Percentiles rank a stretch among this genome's conserved stretches.
phyloP scores from a whole-genome alignment of 1,140 invertebrate species.

The Triops cancriformis region DNA sequence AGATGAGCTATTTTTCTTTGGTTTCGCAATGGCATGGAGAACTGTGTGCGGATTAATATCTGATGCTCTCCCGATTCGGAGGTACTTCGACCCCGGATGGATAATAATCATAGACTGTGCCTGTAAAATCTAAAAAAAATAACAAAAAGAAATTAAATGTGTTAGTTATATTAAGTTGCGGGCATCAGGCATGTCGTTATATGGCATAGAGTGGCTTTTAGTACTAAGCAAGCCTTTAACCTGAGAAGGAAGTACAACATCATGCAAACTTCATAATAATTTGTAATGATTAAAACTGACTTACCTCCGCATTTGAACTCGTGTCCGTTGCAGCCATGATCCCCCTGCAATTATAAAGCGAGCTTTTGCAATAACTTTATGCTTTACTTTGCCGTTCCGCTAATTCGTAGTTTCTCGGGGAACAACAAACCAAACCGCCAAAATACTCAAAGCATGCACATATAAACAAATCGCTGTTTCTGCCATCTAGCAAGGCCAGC shows the following conservation, averaged over 20 bases:
- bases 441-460: too few relatives aligned
- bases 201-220: too few relatives aligned
- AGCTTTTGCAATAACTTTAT: too few relatives aligned
- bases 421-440: too few relatives aligned
- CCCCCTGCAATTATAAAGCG: too few relatives aligned
- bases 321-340: neutral
- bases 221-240: too few relatives aligned
- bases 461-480: too few relatives aligned
- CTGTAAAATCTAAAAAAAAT: conserved; percentile 50
- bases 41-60: conserved; percentile 76
- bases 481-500: too few relatives aligned
- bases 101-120: conserved; percentile 81
- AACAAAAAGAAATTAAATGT: neutral
- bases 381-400: too few relatives aligned
- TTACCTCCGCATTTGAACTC: neutral
- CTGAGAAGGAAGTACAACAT: too few relatives aligned
- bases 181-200: too few relatives aligned
- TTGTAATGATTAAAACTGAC: neutral
- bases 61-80: conserved; percentile 79
- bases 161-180: neutral
- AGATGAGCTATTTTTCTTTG: conserved; percentile 45
- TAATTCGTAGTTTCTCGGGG: too few relatives aligned
- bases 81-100: conserved; percentile 82
- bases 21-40: conserved; percentile 72
- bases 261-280: neutral